Evolutionary conservation across 2,113 vertebrate genomes (phyloP).

Genomic region (Sciurus niger): DNA sequence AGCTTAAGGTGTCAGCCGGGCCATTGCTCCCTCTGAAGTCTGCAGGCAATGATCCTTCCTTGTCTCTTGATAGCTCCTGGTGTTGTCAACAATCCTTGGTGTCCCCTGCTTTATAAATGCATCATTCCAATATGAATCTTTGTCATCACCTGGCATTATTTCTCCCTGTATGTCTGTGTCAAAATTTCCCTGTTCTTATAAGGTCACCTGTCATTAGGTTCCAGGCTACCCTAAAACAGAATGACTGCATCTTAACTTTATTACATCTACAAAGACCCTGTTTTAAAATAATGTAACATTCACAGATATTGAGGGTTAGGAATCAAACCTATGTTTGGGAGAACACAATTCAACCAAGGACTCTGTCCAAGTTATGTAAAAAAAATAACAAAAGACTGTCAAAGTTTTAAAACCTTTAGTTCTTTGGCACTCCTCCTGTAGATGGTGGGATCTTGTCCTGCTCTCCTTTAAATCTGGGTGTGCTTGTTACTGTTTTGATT

Average conservation of each 20-base stretch:
- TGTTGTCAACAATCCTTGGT: not conserved
- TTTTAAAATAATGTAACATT: slow-evolving; percentile 11
- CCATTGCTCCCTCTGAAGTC: too few species aligned
- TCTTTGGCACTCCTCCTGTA: not conserved
- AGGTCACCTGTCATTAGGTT: not conserved
- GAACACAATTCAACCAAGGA: not conserved
- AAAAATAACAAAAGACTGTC: not conserved
- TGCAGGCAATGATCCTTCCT: not conserved
- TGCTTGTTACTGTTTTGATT: not conserved
- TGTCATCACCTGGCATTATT: not conserved
- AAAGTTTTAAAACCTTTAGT: not conserved
- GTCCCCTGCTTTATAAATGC: not conserved
- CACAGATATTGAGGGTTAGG: not conserved
- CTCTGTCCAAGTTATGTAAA: not conserved
- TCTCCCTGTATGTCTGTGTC: not conserved
- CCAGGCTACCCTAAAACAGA: not conserved
- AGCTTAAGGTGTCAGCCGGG: not conserved
- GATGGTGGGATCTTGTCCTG: not conserved
- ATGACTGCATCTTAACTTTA: not conserved
- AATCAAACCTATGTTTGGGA: not conserved
- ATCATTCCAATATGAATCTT: not conserved
- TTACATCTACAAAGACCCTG: not conserved
- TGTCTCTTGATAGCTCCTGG: not conserved
- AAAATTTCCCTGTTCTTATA: not conserved
- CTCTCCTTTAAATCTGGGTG: not conserved